Base-by-base conservation (phyloP, 30 jellyfish, hydroid and myxozoan genomes). In the Chironex yamaguchii region DNA sequence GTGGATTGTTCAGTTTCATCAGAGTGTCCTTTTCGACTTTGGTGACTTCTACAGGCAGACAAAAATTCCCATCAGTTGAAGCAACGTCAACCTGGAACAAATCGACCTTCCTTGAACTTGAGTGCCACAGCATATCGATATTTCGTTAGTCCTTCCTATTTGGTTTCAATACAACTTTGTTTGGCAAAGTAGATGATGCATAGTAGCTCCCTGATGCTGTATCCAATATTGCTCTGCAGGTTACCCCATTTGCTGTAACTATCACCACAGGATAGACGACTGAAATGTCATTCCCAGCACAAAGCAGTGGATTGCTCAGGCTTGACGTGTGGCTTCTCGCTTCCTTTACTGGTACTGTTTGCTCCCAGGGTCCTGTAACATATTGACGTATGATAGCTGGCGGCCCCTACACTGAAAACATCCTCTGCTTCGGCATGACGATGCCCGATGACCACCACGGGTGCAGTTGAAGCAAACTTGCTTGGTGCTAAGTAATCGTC, bases 191-290 rank as follows among this genome's bases (percentile, higher is more conserved):
- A 21, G 52, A 35, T 49, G 89, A 89, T 32, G 69, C 52, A 71
- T 32, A 82, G 21, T 81, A 89, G 85, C 92, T 73, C 9, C 97
- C 88, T 3, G 97, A 95, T 32, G 92, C 97, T 2, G 97, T 49
- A 30, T 79, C 97, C 34, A 79, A 36, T 26, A 79, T 33, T 33
- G 85, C 90, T 36, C 95, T 80, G 69, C 90, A 78, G 48, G 24
- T 62, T 78, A 78, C 36, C 32, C 89, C 85, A 33, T 76, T 49
- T 20, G 72, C 52, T 30, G 31, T 74, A 34, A 42, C 66, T 13
- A 74, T 49, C 32, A 29, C 62, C 20, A 81, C 27, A 30, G 85
- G 88, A 42, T 81, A 63, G 14, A 81, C 27, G 25, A 63, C n/a
- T n/a, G n/a, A n/a, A n/a, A n/a, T n/a, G n/a, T n/a, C n/a, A n/a